A percentile compares a stretch with the other conserved stretches of the same genome.
phyloP scores from a whole-genome alignment of 2,888 invertebrate genomes.

The Galerucella calmariensis region DNA sequence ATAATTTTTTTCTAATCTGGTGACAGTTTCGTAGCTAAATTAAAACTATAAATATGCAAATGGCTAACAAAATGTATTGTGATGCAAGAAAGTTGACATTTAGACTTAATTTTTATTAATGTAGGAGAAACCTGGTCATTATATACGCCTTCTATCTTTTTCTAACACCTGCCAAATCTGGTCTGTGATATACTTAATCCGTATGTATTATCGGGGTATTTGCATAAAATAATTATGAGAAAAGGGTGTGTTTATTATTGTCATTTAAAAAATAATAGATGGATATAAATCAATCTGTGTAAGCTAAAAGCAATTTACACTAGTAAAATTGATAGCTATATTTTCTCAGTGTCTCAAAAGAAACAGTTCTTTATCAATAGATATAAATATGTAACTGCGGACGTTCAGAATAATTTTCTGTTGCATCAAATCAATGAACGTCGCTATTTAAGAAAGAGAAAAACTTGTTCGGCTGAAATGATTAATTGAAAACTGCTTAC shows the following conservation, averaged over 20 bases:
- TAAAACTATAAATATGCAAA: constrained; percentile 37
- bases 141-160: constrained; percentile 36
- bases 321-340: constrained; percentile 40
- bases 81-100: constrained; percentile 36
- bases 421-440: constrained; percentile 28
- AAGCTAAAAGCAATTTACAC: constrained; percentile 44
- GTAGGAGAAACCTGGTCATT: constrained; percentile 34
- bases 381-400: constrained; percentile 26
- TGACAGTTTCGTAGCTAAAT: constrained; percentile 27
- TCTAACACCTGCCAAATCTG: constrained; percentile 40
- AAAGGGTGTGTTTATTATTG: constrained; percentile 45
- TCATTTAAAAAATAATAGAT: constrained; percentile 46
- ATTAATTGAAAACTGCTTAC: constrained; percentile 21
- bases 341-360: constrained; percentile 36
- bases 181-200: constrained; percentile 41
- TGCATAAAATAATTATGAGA: constrained; percentile 43
- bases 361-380: constrained; percentile 35
- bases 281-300: constrained; percentile 45
- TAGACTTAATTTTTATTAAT: constrained; percentile 37
- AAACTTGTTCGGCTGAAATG: constrained; percentile 12
- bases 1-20: neutral
- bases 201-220: constrained; percentile 30
- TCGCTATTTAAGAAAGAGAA: constrained; percentile 20
- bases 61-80: constrained; percentile 33
- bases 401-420: constrained; percentile 27